phyloP scores from a whole-genome alignment of 2,888 invertebrate genomes.

The Herminia tarsipennalis region DNA sequence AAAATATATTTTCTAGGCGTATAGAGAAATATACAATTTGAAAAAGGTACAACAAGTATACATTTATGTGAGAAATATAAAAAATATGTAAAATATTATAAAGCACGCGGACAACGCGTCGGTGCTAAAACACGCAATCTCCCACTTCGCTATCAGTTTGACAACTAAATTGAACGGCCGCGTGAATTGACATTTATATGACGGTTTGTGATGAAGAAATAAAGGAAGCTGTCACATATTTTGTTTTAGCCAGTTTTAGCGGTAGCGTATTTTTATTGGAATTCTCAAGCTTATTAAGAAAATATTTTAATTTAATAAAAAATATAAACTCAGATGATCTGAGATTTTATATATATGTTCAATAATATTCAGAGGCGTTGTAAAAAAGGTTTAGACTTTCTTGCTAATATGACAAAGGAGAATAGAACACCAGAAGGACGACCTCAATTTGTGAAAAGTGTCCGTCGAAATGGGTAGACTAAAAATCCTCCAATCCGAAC shows the following conservation, averaged over 20 bases:
- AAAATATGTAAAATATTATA: slow-evolving; percentile 4
- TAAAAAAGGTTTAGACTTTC: too few species aligned
- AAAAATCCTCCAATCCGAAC: too few species aligned
- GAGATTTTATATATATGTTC: too few species aligned
- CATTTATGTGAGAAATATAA: slow-evolving; percentile 30
- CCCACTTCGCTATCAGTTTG: slow-evolving; percentile 20
- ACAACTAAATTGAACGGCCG: slow-evolving; percentile 31
- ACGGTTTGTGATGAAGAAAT: too few species aligned
- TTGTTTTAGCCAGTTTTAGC: neutral
- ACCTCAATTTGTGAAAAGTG: too few species aligned
- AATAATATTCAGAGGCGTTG: too few species aligned
- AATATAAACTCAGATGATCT: too few species aligned
- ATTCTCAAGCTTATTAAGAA: too few species aligned
- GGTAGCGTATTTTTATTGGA: slow-evolving; percentile 56
- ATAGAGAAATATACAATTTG: neutral
- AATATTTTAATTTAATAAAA: too few species aligned
- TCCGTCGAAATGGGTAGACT: too few species aligned
- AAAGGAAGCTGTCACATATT: neutral
- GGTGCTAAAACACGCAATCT: slow-evolving; percentile 16
- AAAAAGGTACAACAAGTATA: slow-evolving; percentile 1
- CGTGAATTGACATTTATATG: neutral
- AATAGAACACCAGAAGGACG: too few species aligned
- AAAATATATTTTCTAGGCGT: neutral
- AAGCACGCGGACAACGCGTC: slow-evolving; percentile 18
- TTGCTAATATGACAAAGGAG: too few species aligned